A percentile compares a stretch with the other conserved stretches of the same genome.
Conservation (phyloP, 2,113 vertebrate species). For the Anas platyrhynchos region DNA sequence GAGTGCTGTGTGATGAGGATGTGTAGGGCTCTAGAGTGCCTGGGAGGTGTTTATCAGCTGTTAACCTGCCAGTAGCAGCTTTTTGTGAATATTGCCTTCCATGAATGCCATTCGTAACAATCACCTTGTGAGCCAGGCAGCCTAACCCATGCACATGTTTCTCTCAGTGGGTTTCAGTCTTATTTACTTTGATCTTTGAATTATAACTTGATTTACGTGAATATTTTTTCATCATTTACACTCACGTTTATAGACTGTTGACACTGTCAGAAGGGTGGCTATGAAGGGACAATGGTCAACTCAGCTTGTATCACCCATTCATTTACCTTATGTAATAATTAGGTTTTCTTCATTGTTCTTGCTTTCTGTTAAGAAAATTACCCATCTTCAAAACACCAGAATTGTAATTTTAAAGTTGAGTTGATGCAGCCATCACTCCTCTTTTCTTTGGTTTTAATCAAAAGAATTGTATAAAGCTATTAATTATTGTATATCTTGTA, state of each 20-base stretch:
- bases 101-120: background rate
- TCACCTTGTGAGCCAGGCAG: background rate
- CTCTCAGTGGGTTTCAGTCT: background rate
- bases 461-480: background rate
- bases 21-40: background rate
- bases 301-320: background rate
- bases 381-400: background rate
- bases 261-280: background rate
- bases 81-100: background rate
- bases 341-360: background rate
- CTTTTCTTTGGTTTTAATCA: background rate
- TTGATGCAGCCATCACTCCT: background rate
- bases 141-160: accelerated
- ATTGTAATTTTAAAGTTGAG: background rate
- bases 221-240: background rate
- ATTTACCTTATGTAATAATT: background rate
- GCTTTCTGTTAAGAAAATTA: background rate
- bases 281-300: background rate
- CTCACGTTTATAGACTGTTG: accelerated
- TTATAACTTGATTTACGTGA: background rate
- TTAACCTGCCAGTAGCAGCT: background rate
- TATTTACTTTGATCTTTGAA: background rate
- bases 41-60: background rate
- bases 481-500: background rate
- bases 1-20: background rate